A percentile compares a stretch with the other conserved stretches of the same genome.
These are phyloP conservation scores for Isoperla grammatica DNA, from an alignment of 2,888 invertebrate species.

Conservation along the genomic window DNA sequence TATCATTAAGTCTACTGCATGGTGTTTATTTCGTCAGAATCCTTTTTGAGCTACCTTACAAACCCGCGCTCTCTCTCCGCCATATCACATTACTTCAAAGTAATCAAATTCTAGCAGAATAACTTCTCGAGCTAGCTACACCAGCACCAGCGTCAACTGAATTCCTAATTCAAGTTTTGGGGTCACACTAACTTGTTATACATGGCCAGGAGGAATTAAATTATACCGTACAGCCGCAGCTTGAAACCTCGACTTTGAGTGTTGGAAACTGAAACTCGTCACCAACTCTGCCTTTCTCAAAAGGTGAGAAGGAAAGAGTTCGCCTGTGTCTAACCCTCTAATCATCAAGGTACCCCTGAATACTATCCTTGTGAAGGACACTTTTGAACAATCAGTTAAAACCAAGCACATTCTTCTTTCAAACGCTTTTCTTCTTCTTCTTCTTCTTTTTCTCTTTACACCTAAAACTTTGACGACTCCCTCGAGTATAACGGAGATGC, in stretches of 20 bases:
- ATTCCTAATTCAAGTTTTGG: constrained; percentile 14
- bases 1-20: no score
- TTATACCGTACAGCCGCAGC: constrained; percentile 1
- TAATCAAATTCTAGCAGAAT: neutral
- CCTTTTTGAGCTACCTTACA: no score
- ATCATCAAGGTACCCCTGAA: constrained; percentile 11
- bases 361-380: neutral
- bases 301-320: neutral
- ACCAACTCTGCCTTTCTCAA: neutral
- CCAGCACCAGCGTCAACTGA: neutral
- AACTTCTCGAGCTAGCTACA: neutral
- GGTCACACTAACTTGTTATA: constrained; percentile 8
- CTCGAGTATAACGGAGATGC: constrained; percentile 7
- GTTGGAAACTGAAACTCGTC: constrained; percentile 5
- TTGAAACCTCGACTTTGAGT: constrained; percentile 15
- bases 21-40: no score
- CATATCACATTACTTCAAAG: constrained; percentile 2
- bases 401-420: neutral
- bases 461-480: constrained; percentile 9
- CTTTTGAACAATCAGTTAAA: neutral
- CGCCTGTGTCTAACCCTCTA: neutral
- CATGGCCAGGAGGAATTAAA: constrained; percentile 13
- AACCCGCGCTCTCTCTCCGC: neutral
- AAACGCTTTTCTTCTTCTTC: neutral
- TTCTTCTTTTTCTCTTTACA: neutral